These are phyloP conservation scores for Nymphalis urticae DNA, from an alignment of 2,888 invertebrate species.

Conservation along the genomic window DNA sequence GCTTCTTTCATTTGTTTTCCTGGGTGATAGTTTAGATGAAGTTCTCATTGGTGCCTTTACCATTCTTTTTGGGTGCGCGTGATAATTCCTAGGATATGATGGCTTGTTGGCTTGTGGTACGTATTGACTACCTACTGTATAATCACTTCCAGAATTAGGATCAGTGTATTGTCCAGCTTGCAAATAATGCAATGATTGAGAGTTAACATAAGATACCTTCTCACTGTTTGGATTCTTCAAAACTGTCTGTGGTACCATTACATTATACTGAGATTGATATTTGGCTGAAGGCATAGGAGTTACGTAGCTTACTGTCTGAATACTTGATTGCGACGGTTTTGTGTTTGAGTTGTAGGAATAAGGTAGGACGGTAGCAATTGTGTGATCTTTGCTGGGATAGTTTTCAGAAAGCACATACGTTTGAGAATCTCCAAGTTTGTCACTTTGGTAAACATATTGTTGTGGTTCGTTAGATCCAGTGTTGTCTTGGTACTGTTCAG, in stretches of 20 bases:
- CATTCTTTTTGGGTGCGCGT: conserved; percentile 70
- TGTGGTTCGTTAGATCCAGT: conserved; percentile 50
- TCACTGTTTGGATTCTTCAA: conserved; percentile 60
- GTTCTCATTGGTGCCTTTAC: conserved; percentile 55
- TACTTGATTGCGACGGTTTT: conserved; percentile 49
- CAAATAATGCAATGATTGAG: conserved; percentile 59
- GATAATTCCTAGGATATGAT: conserved; percentile 68
- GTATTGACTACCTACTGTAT: conserved; percentile 55
- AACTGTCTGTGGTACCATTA: conserved; percentile 74
- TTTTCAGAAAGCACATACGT: conserved; percentile 76
- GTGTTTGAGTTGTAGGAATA: conserved; percentile 54
- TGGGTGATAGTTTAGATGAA: conserved; percentile 18
- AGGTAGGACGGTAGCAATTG: conserved; percentile 78
- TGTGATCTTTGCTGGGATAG: conserved; percentile 81
- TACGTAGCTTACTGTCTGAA: conserved; percentile 71
- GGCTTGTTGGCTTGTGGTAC: conserved; percentile 55
- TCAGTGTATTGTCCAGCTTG: conserved; percentile 48
- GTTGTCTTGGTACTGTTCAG: conserved; percentile 52
- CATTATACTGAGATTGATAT: conserved; percentile 66
- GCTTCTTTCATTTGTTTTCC: conserved; percentile 31
- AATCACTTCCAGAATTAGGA: conserved; percentile 61
- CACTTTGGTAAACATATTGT: conserved; percentile 60
- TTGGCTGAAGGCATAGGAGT: conserved; percentile 69
- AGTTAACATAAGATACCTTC: conserved; percentile 70
- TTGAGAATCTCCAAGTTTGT: conserved; percentile 51